Evolutionary conservation across 1,140 invertebrate genomes (phyloP), one percentile per base, ranked within the genome.

Genomic region (Eurosta solidaginis): DNA sequence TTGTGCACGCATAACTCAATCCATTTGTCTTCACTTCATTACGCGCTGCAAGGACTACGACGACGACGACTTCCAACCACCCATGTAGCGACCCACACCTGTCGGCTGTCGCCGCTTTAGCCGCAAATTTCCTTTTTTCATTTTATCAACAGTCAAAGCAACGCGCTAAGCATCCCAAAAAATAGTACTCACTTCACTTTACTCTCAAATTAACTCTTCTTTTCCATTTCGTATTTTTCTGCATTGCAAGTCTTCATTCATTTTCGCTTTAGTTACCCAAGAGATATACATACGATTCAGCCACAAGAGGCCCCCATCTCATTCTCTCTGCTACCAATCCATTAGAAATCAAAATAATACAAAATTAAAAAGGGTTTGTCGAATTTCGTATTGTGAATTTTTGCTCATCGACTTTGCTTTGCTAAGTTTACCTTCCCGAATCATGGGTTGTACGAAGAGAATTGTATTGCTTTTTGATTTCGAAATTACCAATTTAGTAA

Each of bases 91-190:
- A n/a, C 59, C 59, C 59, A 68, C 33, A 68, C 59, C 59, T 68
- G 59, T 68, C 59, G 59, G 33, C 59, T 68, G 59, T 68, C 59
- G 59, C n/a, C 59, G 33, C 59, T 33, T 68, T 40, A 68, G 59
- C 59, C 59, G 59, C 59, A 68, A 68, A 68, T 68, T 68, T 68
- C 59, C 59, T 68, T 68, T 68, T 68, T 68, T 33, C 59, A 68
- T 68, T 68, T 68, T n/a, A 68, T 40, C 59, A 68, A 68, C 59
- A 68, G 59, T 68, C 59, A 68, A 68, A 33, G 59, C 33, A 68
- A 68, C 59, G 59, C n/a, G 33, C 36, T n/a, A n/a, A 68, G 59
- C 59, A 68, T 12, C 33, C 59, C 20, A 17, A 3, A 5, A 10
- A 68, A 25, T 29, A 33, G 3, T 3, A 40, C 27, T 40, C 59